phyloP scores from a whole-genome alignment of 2,888 invertebrate genomes.

The Microchrysa polita region DNA sequence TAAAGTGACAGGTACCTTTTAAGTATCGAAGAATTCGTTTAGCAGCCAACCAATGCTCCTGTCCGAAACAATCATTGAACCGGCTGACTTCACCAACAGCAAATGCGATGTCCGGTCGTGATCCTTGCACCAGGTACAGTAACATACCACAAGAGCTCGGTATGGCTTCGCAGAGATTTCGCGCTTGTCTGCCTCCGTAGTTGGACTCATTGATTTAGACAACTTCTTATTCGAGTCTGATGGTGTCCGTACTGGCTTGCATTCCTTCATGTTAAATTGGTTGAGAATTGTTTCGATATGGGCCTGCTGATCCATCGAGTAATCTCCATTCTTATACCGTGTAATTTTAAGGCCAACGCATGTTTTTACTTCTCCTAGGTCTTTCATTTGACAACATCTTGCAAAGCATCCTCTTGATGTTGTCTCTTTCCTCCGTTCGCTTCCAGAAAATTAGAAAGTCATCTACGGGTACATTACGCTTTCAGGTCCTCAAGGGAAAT shows the following conservation, averaged over 20 bases:
- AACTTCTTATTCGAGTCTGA: constrained; percentile 36
- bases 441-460: too few species aligned
- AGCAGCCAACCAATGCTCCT: constrained; percentile 40
- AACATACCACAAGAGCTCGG: constrained; percentile 47
- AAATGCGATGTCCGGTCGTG: constrained; percentile 51
- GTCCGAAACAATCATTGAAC: constrained; percentile 29
- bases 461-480: too few species aligned
- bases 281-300: constrained; percentile 49
- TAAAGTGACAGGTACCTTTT: constrained; percentile 31
- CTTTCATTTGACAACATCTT: too few species aligned
- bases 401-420: too few species aligned
- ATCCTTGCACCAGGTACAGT: constrained; percentile 49
- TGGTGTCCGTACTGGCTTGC: constrained; percentile 49
- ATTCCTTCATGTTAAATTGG: constrained; percentile 50
- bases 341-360: too few species aligned
- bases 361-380: too few species aligned
- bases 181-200: neutral
- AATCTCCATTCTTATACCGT: too few species aligned
- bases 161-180: neutral
- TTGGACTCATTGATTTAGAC: neutral
- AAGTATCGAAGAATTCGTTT: constrained; percentile 43
- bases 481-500: too few species aligned
- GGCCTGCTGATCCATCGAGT: too few species aligned
- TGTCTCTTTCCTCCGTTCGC: too few species aligned
- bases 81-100: constrained; percentile 51